These are phyloP conservation scores for Barbus barbus DNA, from an alignment of 2,113 vertebrate species.

Conservation along the genomic window DNA sequence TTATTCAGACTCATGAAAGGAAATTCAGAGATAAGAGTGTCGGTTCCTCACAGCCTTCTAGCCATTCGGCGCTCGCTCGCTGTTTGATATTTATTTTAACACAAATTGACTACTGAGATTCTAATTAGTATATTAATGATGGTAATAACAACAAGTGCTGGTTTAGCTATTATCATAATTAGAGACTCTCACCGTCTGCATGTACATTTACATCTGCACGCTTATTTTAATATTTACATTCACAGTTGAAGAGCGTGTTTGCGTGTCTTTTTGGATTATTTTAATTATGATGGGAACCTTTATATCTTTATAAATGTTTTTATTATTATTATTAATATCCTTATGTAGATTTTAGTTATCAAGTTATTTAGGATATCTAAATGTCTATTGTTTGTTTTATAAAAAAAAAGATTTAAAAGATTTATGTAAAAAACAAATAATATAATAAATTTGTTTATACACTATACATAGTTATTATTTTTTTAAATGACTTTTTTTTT, in stretches of 20 bases:
- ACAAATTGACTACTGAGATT: constrained; percentile 58
- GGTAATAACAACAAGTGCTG: constrained; percentile 74
- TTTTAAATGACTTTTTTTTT: not conserved
- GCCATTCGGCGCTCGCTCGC: constrained; percentile 62
- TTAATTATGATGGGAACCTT: not conserved
- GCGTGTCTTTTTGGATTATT: constrained; percentile 14
- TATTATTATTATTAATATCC: not conserved
- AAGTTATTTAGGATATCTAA: not conserved
- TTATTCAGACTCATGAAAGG: constrained; percentile 80
- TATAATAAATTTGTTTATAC: not conserved
- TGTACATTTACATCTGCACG: constrained; percentile 75
- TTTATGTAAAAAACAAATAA: not conserved
- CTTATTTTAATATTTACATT: constrained; percentile 62
- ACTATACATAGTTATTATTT: not conserved
- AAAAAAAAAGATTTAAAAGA: not conserved
- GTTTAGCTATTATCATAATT: constrained; percentile 81
- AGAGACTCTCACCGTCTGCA: constrained; percentile 67
- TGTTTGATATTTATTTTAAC: constrained; percentile 56
- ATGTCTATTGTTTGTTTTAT: not conserved
- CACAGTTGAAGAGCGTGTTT: not conserved
- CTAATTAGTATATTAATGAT: constrained; percentile 79
- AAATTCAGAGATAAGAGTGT: constrained; percentile 78
- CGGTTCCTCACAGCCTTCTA: constrained; percentile 76
- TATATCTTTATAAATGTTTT: not conserved
- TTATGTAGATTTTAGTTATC: not conserved